A percentile compares a stretch with the other conserved stretches of the same genome.
Conservation (phyloP, 2,113 vertebrate species). For the Glaucidium brasilianum region DNA sequence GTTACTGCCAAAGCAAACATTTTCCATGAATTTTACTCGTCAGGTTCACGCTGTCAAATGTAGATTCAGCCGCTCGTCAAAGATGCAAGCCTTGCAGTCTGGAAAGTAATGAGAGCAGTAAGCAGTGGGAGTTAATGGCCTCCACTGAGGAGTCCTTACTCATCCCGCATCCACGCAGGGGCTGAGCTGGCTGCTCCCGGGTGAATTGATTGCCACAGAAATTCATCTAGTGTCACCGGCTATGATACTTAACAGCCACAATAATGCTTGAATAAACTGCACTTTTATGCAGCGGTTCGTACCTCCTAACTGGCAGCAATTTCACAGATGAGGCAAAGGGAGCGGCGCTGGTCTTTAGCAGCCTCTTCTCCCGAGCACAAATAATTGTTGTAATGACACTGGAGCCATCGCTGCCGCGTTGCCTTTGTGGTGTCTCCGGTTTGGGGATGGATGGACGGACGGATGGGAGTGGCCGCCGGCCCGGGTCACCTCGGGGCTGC, state of each 20-base stretch:
- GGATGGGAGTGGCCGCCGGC: neutral
- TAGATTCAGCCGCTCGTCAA: slow-evolving; percentile 32
- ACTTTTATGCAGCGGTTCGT: neutral
- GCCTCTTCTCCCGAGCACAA: neutral
- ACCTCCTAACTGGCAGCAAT: neutral
- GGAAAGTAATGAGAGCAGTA: slow-evolving; percentile 49
- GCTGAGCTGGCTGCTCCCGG: slow-evolving; percentile 39
- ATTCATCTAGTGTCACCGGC: slow-evolving; percentile 7
- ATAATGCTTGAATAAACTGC: neutral
- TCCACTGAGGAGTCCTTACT: slow-evolving; percentile 32
- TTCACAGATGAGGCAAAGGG: slow-evolving; percentile 24
- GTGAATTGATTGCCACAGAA: slow-evolving; percentile 36
- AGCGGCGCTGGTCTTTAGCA: neutral
- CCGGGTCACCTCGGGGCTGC: accelerated
- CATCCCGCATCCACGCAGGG: slow-evolving; percentile 11
- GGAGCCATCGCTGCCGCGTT: neutral
- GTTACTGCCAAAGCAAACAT: slow-evolving; percentile 55
- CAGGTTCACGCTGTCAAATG: slow-evolving; percentile 52
- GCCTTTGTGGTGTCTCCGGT: neutral
- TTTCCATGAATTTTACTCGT: slow-evolving; percentile 40
- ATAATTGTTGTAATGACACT: neutral
- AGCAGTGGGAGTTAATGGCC: slow-evolving; percentile 64
- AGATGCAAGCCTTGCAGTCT: slow-evolving; percentile 61
- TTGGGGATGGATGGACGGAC: neutral
- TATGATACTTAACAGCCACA: slow-evolving; percentile 7